Evolutionary conservation across 2,113 vertebrate species (phyloP), one percentile per base, ranked within the genome.

Genomic region (Dermatemys mawii): DNA sequence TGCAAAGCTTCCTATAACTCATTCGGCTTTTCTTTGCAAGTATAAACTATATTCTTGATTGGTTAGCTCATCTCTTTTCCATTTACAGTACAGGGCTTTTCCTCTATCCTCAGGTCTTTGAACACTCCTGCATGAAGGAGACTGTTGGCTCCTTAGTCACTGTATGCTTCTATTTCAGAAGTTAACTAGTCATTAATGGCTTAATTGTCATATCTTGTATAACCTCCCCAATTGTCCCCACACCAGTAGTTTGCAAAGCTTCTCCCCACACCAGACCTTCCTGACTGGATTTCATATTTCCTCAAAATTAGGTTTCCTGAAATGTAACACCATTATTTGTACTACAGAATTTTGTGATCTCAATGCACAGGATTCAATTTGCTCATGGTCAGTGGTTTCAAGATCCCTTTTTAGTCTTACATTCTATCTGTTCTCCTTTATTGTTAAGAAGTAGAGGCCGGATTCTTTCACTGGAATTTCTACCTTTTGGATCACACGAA

Each of bases 171-270:
- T 81, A 76, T 83, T 95, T 91, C 83, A 95, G 63, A 95, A 95
- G 49, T 89, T 87, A 92, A 57, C 57, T 41, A 55, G 85, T 88
- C 83, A 48, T 67, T 88, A 95, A 95, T 83, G 79, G 89, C 75
- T 95, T 95, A 82, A 95, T 96, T 92, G 89, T 89, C 85, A 88
- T 89, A 14, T 76, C 55, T 67, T 48, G 44, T 78, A 55, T 81
- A 92, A 91, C 88, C 82, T 79, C 73, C 49, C 32, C 16, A 75
- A 82, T 92, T 79, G n/a, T 79, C 35, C 81, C 46, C 84, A 84
- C 85, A 89, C 75, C 24, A 90, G 93, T 35, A 38, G 50, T 91
- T 97, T 83, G 75, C 29, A 89, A 44, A 90, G 92, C 51, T 91
- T 78, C 48, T 67, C 35, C 78, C 87, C 79, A 51, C 13, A 41